Conservation (phyloP, 2,888 invertebrate species). For the Petrolisthes cinctipes region DNA sequence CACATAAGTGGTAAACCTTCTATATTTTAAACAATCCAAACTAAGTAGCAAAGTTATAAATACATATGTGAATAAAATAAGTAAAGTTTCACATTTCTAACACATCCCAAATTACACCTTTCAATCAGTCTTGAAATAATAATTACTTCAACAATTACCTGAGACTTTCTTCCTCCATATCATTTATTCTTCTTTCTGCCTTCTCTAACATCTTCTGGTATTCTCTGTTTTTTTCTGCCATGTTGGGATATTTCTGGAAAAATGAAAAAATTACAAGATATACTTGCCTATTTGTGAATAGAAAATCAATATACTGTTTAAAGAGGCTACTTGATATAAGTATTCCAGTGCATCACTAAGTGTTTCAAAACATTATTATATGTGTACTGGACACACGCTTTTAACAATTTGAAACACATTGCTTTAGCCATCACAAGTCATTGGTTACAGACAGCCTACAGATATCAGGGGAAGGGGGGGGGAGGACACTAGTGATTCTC, state of each 20-base stretch:
- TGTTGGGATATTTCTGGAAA: background rate
- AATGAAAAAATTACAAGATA: background rate
- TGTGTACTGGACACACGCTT: too few relatives aligned
- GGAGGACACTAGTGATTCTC: too few relatives aligned
- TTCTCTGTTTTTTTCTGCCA: background rate
- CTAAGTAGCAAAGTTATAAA: background rate
- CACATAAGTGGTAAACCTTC: too few relatives aligned
- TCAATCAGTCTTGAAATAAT: background rate
- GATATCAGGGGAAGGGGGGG: too few relatives aligned
- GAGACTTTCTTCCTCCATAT: slow-evolving; percentile 16
- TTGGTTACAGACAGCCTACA: too few relatives aligned
- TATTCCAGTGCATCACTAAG: background rate
- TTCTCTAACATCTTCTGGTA: background rate
- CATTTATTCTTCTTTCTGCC: background rate
- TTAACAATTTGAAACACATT: too few relatives aligned
- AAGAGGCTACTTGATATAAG: background rate
- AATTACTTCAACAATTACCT: background rate
- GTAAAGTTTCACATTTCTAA: background rate
- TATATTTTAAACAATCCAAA: background rate
- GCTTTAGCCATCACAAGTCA: too few relatives aligned
- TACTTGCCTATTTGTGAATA: background rate
- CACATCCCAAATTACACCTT: background rate
- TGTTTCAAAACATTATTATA: background rate
- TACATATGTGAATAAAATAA: background rate
- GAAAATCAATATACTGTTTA: background rate